Evolutionary conservation across 2,113 vertebrate species (phyloP), one percentile per base, ranked within the genome.

Genomic region (Pelvicachromis taeniatus): DNA sequence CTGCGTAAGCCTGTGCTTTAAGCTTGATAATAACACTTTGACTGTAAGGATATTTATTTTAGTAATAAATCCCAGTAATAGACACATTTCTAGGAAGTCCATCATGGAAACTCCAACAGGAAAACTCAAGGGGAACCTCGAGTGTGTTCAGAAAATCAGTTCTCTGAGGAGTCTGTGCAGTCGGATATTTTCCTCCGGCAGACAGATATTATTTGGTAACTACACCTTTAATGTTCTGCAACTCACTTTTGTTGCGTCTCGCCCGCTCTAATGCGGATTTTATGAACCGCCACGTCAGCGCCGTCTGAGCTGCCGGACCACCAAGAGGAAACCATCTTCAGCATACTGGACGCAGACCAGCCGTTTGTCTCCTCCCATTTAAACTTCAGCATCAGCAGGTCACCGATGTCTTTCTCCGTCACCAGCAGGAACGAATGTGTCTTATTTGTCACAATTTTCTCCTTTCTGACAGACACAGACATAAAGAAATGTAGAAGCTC

Each of bases 341-440:
- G 9, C 86, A 95, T 82, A 73, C 55, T 93, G 70, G 94, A 93
- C 3, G 92, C 63, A 0, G 94, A 92, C 96, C 95, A 95, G 52
- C 93, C 86, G 5, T 89, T 91, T 8, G 88, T 81, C 12, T 95
- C 92, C 85, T 95, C 93, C 95, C 94, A 94, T 35, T 92, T 96
- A 38, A 96, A 95, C 91, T 89, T 96, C 70, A 96, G 48, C 95
- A 95, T 95, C 87, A 96, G 54, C 77, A 96, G 91, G 21, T 96
- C 95, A 0, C 96, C 96, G 6, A 96, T 94, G 21, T 96, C 93
- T 75, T 92, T 94, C 88, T 97, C 96, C 0, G 95, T 96, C 85
- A 96, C 94, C 80, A 96, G 88, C 65, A 96, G 93, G 86, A 96
- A 96, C 1, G 95, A 96, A 17, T 95, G 95, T 0, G 95, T 96